Conservation (phyloP, 2,797 vertebrate genomes). For the Rhabdomys pumilio region DNA sequence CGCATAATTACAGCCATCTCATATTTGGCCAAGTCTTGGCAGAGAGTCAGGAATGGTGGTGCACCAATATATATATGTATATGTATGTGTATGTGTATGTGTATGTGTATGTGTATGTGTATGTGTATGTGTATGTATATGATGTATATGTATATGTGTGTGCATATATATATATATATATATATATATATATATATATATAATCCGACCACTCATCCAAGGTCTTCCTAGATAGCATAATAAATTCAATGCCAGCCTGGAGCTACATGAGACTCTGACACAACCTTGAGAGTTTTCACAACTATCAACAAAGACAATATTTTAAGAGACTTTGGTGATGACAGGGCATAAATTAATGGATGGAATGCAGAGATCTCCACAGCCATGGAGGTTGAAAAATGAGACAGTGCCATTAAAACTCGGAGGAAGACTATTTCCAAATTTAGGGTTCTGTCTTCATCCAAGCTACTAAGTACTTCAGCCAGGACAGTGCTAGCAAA, state of each 20-base stretch:
- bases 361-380: neutral
- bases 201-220: neutral
- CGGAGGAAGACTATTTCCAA: conserved; percentile 35
- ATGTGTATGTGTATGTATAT: too few species aligned
- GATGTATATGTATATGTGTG: too few species aligned
- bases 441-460: conserved; percentile 8
- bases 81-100: too few species aligned
- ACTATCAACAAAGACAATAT: conserved; percentile 4
- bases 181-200: too few species aligned
- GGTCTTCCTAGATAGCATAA: neutral
- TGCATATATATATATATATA: too few species aligned
- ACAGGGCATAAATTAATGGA: conserved; percentile 1
- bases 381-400: neutral
- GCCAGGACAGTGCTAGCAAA: neutral
- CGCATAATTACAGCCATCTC: neutral
- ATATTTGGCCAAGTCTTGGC: neutral
- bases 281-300: conserved; percentile 15
- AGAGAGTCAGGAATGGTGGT: neutral
- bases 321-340: neutral
- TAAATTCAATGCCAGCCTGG: neutral
- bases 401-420: neutral
- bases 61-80: too few species aligned
- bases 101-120: too few species aligned
- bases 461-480: neutral
- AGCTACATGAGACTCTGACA: neutral